Conservation (phyloP, 2,797 vertebrate genomes). For the Malurus leucopterus region DNA sequence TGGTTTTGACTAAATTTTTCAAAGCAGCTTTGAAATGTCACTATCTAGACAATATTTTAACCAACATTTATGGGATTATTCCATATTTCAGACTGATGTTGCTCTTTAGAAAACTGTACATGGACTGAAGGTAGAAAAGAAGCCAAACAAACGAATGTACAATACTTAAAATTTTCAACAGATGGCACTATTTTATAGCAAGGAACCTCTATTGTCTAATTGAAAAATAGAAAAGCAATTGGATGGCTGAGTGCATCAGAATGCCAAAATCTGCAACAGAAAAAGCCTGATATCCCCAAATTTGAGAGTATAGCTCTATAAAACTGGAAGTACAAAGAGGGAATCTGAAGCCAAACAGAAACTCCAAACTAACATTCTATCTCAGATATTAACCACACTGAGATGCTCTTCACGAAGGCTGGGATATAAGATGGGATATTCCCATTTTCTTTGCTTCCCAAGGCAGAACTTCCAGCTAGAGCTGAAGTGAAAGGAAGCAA, state of each 20-base stretch:
- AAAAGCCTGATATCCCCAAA: not conserved
- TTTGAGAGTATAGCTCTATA: not conserved
- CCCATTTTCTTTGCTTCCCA: not conserved
- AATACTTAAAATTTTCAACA: constrained; percentile 12
- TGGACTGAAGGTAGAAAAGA: not conserved
- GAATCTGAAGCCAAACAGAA: not conserved
- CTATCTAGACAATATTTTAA: not conserved
- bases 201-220: not conserved
- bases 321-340: not conserved
- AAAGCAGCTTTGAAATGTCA: not conserved
- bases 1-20: not conserved
- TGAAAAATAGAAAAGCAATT: not conserved
- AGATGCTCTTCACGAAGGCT: not conserved
- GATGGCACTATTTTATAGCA: constrained; percentile 10
- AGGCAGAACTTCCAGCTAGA: not conserved
- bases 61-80: not conserved
- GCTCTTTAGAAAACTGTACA: not conserved
- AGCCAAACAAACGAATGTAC: not conserved
- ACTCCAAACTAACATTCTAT: not conserved
- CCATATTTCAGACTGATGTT: not conserved
- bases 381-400: not conserved
- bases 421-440: not conserved
- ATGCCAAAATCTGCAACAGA: not conserved
- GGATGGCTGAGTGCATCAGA: not conserved
- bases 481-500: not conserved